Conservation (phyloP, 1,140 invertebrate genomes). For the Hyles vespertilio region DNA sequence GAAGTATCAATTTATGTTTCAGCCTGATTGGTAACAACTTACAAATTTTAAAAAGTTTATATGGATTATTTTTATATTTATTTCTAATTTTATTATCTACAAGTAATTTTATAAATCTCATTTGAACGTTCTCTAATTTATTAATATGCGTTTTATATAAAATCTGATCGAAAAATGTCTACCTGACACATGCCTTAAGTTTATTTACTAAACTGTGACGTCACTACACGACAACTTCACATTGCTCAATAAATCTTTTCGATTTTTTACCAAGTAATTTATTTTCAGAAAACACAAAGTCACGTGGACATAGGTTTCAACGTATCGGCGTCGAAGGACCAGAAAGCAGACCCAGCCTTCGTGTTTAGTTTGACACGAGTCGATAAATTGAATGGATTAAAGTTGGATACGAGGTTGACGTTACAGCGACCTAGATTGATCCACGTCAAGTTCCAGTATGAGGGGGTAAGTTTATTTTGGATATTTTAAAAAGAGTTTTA, state of each 20-base stretch:
- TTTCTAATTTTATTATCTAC: no score
- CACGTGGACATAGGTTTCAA: constrained; percentile 65
- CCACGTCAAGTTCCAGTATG: constrained; percentile 50
- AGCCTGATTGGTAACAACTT: no score
- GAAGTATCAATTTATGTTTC: no score
- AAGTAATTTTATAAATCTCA: no score
- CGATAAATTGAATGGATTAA: constrained; percentile 56
- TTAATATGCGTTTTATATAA: no score
- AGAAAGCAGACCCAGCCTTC: constrained; percentile 44
- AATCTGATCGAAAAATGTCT: background rate
- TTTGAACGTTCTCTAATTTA: no score
- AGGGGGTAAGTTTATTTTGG: constrained; percentile 44
- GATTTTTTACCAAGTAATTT: background rate
- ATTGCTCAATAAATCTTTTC: no score
- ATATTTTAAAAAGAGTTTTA: background rate
- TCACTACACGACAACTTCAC: no score
- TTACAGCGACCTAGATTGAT: constrained; percentile 49
- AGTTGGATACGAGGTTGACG: constrained; percentile 50
- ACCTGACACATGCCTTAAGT: no score
- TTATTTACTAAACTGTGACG: no score
- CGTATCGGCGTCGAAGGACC: constrained; percentile 49
- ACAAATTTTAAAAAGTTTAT: no score
- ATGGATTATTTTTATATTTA: no score
- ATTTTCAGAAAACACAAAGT: constrained; percentile 57
- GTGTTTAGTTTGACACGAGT: constrained; percentile 47